Evolutionary conservation across 2,888 invertebrate genomes (phyloP).

Genomic region (Perizoma flavofasciatum): DNA sequence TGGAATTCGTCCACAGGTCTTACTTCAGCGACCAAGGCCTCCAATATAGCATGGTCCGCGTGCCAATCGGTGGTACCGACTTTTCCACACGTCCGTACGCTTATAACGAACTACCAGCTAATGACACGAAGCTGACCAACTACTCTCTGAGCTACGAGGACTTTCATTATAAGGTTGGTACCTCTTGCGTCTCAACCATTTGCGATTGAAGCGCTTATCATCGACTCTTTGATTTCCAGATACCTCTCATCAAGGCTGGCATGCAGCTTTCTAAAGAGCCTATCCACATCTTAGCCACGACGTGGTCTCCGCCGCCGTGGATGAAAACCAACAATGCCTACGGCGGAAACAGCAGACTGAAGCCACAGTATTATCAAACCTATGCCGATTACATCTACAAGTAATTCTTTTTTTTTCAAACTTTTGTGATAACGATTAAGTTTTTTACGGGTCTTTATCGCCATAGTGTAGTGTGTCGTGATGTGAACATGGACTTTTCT

Average conservation of each 20-base stretch:
- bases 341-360: conserved; percentile 74
- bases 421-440: too few species aligned
- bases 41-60: conserved; percentile 88
- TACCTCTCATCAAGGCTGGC: conserved; percentile 75
- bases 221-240: conserved; percentile 47
- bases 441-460: too few species aligned
- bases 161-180: conserved; percentile 83
- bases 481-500: too few species aligned
- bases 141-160: conserved; percentile 88
- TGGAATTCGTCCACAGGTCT: conserved; percentile 81
- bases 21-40: conserved; percentile 88
- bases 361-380: conserved; percentile 85
- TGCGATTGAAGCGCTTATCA: too few species aligned
- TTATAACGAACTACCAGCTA: conserved; percentile 85
- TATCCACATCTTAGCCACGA: conserved; percentile 72
- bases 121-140: conserved; percentile 80
- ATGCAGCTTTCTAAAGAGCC: conserved; percentile 52
- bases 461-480: too few species aligned
- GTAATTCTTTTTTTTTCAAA: conserved; percentile 51
- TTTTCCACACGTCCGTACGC: conserved; percentile 91
- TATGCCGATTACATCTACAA: conserved; percentile 92
- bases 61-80: conserved; percentile 90
- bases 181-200: not conserved
- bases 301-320: conserved; percentile 87
- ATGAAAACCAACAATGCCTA: conserved; percentile 85